Base-by-base conservation (phyloP, 2,113 vertebrate genomes). In the Reinhardtius hippoglossoides region DNA sequence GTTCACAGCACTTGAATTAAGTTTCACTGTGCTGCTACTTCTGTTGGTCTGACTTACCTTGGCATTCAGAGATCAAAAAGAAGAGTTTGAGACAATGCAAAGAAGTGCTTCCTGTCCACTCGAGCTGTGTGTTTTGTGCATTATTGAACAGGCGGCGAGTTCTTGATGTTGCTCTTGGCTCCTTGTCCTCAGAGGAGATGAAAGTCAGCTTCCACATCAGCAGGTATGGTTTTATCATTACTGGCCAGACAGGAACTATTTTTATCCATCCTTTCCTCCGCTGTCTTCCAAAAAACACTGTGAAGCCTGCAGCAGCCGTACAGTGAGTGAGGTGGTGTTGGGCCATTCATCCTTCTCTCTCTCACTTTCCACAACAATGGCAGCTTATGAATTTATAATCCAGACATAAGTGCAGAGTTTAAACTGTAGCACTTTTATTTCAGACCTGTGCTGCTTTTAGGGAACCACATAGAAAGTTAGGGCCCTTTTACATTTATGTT, bases 151-250 rank as follows among this genome's bases (percentile, higher is more conserved):
- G 50, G 4, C 40, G 40, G 40, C 40, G 40, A 48, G 63, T 58
- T 76, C 42, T 58, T 81, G 20, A 83, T 74, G 71, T 75, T 81
- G 73, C n/a, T 77, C 60, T 82, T 70, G 71, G 72, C 64, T 74
- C 77, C 85, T 71, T 60, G 72, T 76, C 87, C 75, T 81, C 44
- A 75, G 73, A 84, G 74, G 31, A 80, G 65, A 84, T 48, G 58
- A 64, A 75, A 48, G 71, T 71, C 73, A 58, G 57, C 68, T 74
- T 81, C 70, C 56, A 46, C 83, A 89, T 82, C 57, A 92, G 71
- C 69, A 80, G 60, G 75, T 84, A 88, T 91, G 87, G 63, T 89
- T 91, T 91, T 82, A 83, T 89, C 89, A 87, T 93, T 88, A 88
- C 82, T 84, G 79, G 72, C 78, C 73, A 81, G 85, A 87, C 65